A percentile compares a stretch with the other conserved stretches of the same genome.
Conservation (phyloP, 2,797 vertebrate species). For the Alca torda region DNA sequence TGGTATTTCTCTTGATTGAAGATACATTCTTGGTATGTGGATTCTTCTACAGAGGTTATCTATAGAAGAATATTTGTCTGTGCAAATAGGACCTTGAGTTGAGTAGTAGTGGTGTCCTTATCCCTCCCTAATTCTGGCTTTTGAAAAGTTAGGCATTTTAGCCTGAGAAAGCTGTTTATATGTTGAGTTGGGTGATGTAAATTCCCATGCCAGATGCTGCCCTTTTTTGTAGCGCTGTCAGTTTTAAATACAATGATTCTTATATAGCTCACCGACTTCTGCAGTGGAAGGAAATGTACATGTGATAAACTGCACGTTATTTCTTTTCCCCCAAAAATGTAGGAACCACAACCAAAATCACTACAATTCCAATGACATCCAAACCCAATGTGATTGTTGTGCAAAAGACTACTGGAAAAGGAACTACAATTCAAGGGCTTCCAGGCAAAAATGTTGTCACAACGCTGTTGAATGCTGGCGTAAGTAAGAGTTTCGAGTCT, state of each 20-base stretch:
- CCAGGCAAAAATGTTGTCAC: conserved; percentile 97
- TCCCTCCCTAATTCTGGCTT: neutral
- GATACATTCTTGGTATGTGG: neutral
- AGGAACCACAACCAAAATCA: conserved; percentile 99
- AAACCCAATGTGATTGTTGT: conserved; percentile 99
- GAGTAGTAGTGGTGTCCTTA: neutral
- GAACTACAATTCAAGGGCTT: conserved; percentile 95
- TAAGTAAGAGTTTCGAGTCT: conserved; percentile 73
- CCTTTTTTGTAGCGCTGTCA: neutral
- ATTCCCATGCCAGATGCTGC: neutral
- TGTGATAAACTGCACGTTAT: neutral
- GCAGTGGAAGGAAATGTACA: neutral
- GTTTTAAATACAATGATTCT: neutral
- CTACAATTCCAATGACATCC: conserved; percentile 98
- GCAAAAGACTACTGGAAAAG: conserved; percentile 97
- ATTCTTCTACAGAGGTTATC: neutral
- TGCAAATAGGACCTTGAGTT: neutral
- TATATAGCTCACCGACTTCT: neutral
- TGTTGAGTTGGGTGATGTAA: neutral
- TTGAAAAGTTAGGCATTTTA: neutral
- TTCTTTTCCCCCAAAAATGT: conserved; percentile 52
- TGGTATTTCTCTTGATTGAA: neutral
- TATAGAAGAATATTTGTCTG: neutral
- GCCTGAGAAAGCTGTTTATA: neutral
- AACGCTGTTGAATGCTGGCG: conserved; percentile 93